Conservation (phyloP, 1,140 invertebrate genomes). For the Pseudomyrmex concolor region DNA sequence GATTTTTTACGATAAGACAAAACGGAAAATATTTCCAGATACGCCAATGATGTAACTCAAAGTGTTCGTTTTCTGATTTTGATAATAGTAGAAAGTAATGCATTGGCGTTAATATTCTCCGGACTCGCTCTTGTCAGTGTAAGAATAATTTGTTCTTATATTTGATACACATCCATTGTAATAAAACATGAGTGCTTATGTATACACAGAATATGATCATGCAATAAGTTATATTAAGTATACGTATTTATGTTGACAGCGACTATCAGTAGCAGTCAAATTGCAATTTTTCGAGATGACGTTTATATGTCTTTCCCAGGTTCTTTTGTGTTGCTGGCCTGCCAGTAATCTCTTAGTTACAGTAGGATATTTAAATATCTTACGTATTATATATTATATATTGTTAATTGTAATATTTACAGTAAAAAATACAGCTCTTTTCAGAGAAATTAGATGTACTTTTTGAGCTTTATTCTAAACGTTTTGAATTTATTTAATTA, state of each 20-base stretch:
- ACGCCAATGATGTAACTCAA: slow-evolving; percentile 55
- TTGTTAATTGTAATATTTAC: neutral
- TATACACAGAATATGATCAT: neutral
- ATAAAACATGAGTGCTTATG: neutral
- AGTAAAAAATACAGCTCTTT: neutral
- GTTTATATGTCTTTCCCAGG: slow-evolving; percentile 13
- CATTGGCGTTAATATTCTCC: slow-evolving; percentile 62
- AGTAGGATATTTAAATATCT: neutral
- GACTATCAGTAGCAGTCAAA: slow-evolving; percentile 29
- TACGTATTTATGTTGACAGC: neutral
- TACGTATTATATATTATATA: neutral
- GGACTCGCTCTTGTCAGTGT: slow-evolving; percentile 63
- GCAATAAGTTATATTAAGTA: neutral
- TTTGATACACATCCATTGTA: neutral
- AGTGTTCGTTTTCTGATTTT: slow-evolving; percentile 60
- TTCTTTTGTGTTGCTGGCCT: slow-evolving; percentile 58
- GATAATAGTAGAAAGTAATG: slow-evolving; percentile 52
- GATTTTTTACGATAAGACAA: neutral
- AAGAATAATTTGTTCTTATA: slow-evolving; percentile 34
- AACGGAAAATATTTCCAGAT: slow-evolving; percentile 36
- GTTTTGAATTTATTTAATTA: neutral
- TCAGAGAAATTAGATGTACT: neutral
- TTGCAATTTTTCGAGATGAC: slow-evolving; percentile 44
- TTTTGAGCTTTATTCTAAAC: neutral
- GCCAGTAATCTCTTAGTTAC: slow-evolving; percentile 4